Evolutionary conservation across 2,888 invertebrate genomes (phyloP), one percentile per base, ranked within the genome.

Genomic region (Diarsia dahlii): DNA sequence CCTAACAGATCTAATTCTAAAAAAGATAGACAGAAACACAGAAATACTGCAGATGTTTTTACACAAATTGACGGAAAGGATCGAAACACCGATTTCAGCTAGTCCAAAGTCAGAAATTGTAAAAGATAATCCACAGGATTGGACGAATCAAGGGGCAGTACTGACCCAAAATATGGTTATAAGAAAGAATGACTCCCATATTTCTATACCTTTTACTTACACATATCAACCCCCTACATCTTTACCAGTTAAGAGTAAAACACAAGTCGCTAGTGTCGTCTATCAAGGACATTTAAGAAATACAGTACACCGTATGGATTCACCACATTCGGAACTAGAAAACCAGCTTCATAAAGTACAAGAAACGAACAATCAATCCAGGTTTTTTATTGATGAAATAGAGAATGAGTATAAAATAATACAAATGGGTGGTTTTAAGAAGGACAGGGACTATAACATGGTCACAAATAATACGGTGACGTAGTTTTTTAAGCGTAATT

Each of bases 11-110:
- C 91, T 92, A 81, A 94, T 96, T 23, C 78, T 96, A 28, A 90
- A 89, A n/a, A 94, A 94, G 82, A 93, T 96, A 0, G 93, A 95
- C 54, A 90, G 81, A 74, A 96, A 96, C 64, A 95, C 95, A 0
- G 90, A 92, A 39, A 86, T 94, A 20, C 73, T 96, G 15, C 90
- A 94, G 81, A 78, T 66, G 0, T 95, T 95, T 66, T 81, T 96
- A 13, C 74, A 86, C n/a, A 94, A 93, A 87, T 71, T 96, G 15
- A 78, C 91, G 0, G 88, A 90, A 0, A 92, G 86, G 71, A 82
- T 92, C 9, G 71, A 67, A 6, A 2, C 6, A 0, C n/a, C 45
- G 0, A 10, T 67, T 0, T 23, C 45, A 3, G 5, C 50, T 13
- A 28, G 15, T 8, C 5, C 56, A 0, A 56, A 73, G n/a, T 12